Base-by-base conservation (phyloP, 2,113 vertebrate species). In the Scortum barcoo region DNA sequence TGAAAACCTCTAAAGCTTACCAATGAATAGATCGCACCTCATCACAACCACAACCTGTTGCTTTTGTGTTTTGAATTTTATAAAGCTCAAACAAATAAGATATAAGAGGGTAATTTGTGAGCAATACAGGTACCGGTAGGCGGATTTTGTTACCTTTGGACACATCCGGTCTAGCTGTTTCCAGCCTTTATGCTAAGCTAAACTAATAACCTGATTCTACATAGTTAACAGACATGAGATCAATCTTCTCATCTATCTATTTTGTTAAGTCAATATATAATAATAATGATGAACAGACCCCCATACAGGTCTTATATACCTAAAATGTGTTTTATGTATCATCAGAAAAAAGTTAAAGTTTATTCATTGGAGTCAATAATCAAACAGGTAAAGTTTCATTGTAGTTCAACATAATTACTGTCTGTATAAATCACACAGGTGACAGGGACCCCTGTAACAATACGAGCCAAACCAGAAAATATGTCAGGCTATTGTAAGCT, bases 401-500 rank as follows among this genome's bases (percentile, higher is more conserved):
- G 60, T 61, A 76, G 75, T 62, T 68, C 68, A 60, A 54, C 69
- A 33, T 63, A 72, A 83, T 81, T 66, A 74, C 60, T 74, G 61
- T 65, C 28, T 1, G 19, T 61, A 81, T 88, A 79, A 88, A 86
- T 90, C 84, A 89, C 87, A 87, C 84, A 82, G 77, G 87, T 90
- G 86, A 89, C 78, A 62, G 53, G 46, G 57, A 76, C 22, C 67
- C 40, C 28, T 26, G 76, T 80, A 84, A 90, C 90, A 91, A 88
- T 80, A 72, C 60, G 73, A 88, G 62, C 61, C 78, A 51, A 77
- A 85, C 78, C 72, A 38, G 40, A 84, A 91, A 88, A 92, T 89
- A 78, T 88, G 90, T 85, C 90, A 87, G 68, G 73, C 80, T 54
- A 82, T 90, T 89, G 92, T 83, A 75, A 86, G 79, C 62, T 85